A percentile compares a stretch with the other conserved stretches of the same genome.
Evolutionary conservation across 1,140 invertebrate species (phyloP).

Genomic region (Triops longicaudatus): DNA sequence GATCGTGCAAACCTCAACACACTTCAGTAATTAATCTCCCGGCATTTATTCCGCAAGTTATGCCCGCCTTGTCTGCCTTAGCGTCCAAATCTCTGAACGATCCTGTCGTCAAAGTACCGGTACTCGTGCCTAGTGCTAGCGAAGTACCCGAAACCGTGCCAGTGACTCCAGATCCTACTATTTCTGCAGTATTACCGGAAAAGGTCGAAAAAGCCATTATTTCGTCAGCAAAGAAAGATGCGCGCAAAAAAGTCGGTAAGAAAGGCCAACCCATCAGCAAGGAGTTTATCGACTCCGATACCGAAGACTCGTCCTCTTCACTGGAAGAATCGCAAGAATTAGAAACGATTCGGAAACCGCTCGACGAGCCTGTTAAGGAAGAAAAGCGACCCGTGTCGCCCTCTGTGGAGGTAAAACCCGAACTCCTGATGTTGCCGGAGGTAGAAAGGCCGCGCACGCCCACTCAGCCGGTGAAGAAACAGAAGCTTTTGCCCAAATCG

Average conservation of each 20-base stretch:
- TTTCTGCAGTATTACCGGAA: background rate
- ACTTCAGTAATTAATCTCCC: background rate
- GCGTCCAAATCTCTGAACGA: slow-evolving; percentile 28
- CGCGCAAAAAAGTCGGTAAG: slow-evolving; percentile 33
- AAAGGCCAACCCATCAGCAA: slow-evolving; percentile 30
- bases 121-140: background rate
- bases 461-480: background rate
- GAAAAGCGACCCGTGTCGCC: background rate
- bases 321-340: background rate
- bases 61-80: slow-evolving; percentile 17
- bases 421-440: background rate
- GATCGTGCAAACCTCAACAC: background rate
- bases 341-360: background rate
- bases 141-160: background rate
- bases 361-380: background rate
- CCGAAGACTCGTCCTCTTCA: slow-evolving; percentile 12
- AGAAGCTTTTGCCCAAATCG: background rate
- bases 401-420: background rate
- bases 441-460: background rate
- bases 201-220: background rate
- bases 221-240: slow-evolving; percentile 24
- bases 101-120: background rate
- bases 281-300: slow-evolving; percentile 22
- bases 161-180: background rate
- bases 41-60: slow-evolving; percentile 16